Conservation (phyloP, 2,797 vertebrate species). For the Bryconaethiops microstoma region DNA sequence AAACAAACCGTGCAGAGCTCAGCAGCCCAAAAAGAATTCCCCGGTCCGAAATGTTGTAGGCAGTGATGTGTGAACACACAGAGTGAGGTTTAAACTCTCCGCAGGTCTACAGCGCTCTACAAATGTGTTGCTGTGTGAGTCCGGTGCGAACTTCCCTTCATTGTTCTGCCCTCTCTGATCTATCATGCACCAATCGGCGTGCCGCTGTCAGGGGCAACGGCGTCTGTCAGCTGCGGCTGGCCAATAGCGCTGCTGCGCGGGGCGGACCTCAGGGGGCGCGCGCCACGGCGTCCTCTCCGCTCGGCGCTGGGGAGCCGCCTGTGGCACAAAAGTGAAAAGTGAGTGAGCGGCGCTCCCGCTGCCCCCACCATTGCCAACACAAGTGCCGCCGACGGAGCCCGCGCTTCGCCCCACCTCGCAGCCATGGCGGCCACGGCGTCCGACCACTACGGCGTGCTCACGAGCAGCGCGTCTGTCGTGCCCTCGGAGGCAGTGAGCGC, state of each 20-base stretch:
- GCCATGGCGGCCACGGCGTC: constrained; percentile 98
- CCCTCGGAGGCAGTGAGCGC: constrained; percentile 92
- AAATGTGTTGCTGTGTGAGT: constrained; percentile 46
- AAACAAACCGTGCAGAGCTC: neutral
- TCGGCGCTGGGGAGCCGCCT: constrained; percentile 84
- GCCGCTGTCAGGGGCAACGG: constrained; percentile 91
- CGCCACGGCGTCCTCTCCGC: constrained; percentile 87
- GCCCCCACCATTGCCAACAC: neutral
- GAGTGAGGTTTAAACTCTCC: neutral
- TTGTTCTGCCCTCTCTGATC: constrained; percentile 72
- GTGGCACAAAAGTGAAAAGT: constrained; percentile 92
- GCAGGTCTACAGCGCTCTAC: neutral
- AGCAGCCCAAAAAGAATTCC: neutral
- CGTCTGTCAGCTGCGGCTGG: constrained; percentile 89
- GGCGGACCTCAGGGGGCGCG: constrained; percentile 87
- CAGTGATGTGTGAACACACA: neutral
- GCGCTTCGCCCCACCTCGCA: constrained; percentile 57
- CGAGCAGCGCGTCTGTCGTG: constrained; percentile 88
- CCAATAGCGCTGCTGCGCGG: constrained; percentile 90
- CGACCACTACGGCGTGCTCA: constrained; percentile 96
- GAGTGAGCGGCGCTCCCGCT: constrained; percentile 18
- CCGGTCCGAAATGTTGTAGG: neutral
- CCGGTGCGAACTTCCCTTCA: constrained; percentile 67
- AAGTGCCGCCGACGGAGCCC: neutral
- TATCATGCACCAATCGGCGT: constrained; percentile 84